Conservation (phyloP, 2,797 vertebrate genomes). For the Setipinna tenuifilis region DNA sequence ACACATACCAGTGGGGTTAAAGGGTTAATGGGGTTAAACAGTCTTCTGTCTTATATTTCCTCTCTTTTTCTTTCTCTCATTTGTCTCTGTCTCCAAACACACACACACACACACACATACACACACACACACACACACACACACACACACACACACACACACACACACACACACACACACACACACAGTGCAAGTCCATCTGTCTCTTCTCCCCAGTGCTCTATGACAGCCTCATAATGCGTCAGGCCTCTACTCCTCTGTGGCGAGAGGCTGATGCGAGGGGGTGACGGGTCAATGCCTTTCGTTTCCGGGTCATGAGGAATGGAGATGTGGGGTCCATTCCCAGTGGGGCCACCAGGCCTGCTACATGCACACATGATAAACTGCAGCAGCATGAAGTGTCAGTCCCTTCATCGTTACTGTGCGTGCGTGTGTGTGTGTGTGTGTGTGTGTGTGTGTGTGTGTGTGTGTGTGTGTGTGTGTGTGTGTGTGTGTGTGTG, state of each 20-base stretch:
- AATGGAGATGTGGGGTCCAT: neutral
- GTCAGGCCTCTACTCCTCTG: neutral
- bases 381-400: neutral
- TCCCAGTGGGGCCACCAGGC: neutral
- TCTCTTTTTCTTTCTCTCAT: neutral
- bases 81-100: neutral
- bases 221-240: neutral
- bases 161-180: slow-evolving; percentile 20
- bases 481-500: slow-evolving; percentile 23
- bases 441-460: slow-evolving; percentile 44
- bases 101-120: neutral
- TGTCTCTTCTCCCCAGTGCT: neutral
- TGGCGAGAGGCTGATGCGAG: neutral
- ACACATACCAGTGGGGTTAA: neutral
- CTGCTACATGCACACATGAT: neutral
- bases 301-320: neutral
- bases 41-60: neutral
- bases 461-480: neutral
- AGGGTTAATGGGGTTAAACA: neutral
- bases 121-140: neutral
- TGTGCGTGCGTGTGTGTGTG: slow-evolving; percentile 42
- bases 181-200: slow-evolving; percentile 9
- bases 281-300: slow-evolving; percentile 2
- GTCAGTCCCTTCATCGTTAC: too few relatives aligned
- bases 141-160: neutral